A percentile compares a stretch with the other conserved stretches of the same genome.
Evolutionary conservation across 2,113 vertebrate species (phyloP).

Genomic region (Muscicapa adusta): DNA sequence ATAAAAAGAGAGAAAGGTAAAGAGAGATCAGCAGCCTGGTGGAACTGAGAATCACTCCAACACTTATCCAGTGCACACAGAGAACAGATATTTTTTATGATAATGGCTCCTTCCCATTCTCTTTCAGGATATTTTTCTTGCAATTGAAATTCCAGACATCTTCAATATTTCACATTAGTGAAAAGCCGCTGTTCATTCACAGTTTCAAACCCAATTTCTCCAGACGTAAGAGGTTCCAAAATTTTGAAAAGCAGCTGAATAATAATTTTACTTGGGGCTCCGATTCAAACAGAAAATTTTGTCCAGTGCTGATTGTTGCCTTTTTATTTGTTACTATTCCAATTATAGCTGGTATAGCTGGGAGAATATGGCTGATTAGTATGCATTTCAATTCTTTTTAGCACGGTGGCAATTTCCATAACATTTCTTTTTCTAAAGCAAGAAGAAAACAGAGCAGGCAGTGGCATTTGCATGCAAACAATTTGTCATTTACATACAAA

Average conservation of each 20-base stretch:
- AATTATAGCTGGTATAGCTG: background rate
- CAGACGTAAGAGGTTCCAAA: background rate
- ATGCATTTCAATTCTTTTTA: constrained; percentile 32
- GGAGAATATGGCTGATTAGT: constrained; percentile 15
- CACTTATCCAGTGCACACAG: background rate
- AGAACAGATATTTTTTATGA: background rate
- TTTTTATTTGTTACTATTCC: constrained; percentile 3
- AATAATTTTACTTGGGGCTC: background rate
- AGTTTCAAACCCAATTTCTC: constrained; percentile 17
- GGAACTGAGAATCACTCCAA: background rate
- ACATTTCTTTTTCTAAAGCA: constrained; percentile 13
- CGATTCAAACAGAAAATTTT: constrained; percentile 1
- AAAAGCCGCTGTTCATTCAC: background rate
- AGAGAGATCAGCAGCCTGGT: background rate
- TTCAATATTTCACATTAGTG: background rate
- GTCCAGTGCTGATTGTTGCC: background rate
- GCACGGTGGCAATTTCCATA: constrained; percentile 1
- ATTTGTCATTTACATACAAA: constrained; percentile 27
- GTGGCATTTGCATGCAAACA: constrained; percentile 18
- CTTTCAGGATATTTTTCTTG: background rate
- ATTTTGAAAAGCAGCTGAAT: background rate
- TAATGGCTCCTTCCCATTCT: background rate
- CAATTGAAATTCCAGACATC: background rate
- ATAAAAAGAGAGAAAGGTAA: background rate
- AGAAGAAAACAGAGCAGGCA: background rate